Percentiles rank a stretch among this genome's conserved stretches.
These are phyloP conservation scores for Melanotaenia maccullochi DNA, from an alignment of 2,797 vertebrate genomes.

Conservation along the genomic window DNA sequence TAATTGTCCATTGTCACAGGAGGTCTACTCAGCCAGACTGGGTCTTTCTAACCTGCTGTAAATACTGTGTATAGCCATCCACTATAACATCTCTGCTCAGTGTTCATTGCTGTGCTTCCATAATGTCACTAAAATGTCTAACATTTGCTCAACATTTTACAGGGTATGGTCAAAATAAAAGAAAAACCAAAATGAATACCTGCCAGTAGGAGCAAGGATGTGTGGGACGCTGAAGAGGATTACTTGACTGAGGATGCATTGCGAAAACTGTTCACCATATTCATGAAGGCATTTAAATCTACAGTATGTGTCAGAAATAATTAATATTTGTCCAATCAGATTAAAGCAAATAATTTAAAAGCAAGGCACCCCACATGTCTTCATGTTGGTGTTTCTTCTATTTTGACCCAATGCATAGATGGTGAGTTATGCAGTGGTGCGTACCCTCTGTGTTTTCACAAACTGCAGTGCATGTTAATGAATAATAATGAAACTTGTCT, in stretches of 20 bases:
- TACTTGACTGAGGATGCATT: neutral
- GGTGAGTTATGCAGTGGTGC: slow-evolving; percentile 49
- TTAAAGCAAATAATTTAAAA: slow-evolving; percentile 1
- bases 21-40: slow-evolving; percentile 49
- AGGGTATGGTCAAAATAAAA: slow-evolving; percentile 69
- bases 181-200: slow-evolving; percentile 45
- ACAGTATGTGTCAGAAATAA: slow-evolving; percentile 7
- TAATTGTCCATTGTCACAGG: slow-evolving; percentile 53
- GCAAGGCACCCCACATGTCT: slow-evolving; percentile 35
- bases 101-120: slow-evolving; percentile 75
- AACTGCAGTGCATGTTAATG: slow-evolving; percentile 65
- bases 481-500: slow-evolving; percentile 52
- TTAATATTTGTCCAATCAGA: slow-evolving; percentile 25
- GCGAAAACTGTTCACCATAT: neutral
- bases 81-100: slow-evolving; percentile 56
- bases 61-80: slow-evolving; percentile 79
- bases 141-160: slow-evolving; percentile 55
- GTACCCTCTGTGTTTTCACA: slow-evolving; percentile 59
- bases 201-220: slow-evolving; percentile 25
- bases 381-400: slow-evolving; percentile 51
- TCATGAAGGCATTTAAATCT: slow-evolving; percentile 7
- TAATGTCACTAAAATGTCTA: slow-evolving; percentile 57
- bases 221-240: slow-evolving; percentile 49
- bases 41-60: slow-evolving; percentile 71
- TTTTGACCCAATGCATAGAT: slow-evolving; percentile 58